phyloP scores from a whole-genome alignment of 2,113 vertebrate species.

The Carassius auratus region DNA sequence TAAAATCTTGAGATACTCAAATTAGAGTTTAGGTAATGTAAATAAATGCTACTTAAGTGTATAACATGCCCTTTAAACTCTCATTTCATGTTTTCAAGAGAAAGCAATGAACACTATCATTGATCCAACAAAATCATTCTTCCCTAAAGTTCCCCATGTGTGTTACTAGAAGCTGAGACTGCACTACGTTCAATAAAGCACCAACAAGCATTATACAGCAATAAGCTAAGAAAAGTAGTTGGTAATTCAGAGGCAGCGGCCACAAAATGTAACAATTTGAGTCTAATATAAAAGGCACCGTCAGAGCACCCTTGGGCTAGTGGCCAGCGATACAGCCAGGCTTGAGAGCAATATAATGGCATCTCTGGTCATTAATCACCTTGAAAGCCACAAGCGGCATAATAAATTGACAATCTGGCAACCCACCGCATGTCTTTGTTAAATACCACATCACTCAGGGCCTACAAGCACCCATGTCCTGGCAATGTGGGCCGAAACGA shows the following conservation, averaged over 20 bases:
- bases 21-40: not conserved
- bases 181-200: conserved; percentile 2
- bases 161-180: conserved; percentile 3
- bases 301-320: conserved; percentile 20
- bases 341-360: conserved; percentile 70
- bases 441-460: conserved; percentile 64
- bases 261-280: conserved; percentile 57
- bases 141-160: conserved; percentile 28
- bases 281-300: conserved; percentile 58
- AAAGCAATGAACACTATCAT: conserved; percentile 27
- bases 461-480: conserved; percentile 29
- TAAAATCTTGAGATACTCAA: not conserved
- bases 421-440: conserved; percentile 71
- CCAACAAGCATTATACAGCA: conserved; percentile 30
- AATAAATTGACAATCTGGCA: conserved; percentile 70
- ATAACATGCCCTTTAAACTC: not conserved
- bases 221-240: conserved; percentile 41
- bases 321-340: conserved; percentile 48
- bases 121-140: conserved; percentile 15
- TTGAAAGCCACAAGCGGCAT: conserved; percentile 63
- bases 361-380: conserved; percentile 73
- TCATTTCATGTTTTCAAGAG: conserved; percentile 34
- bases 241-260: conserved; percentile 17
- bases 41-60: not conserved
- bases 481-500: not conserved